Evolutionary conservation across 2,888 invertebrate species (phyloP), one percentile per base, ranked within the genome.

Genomic region (Machimus atricapillus): DNA sequence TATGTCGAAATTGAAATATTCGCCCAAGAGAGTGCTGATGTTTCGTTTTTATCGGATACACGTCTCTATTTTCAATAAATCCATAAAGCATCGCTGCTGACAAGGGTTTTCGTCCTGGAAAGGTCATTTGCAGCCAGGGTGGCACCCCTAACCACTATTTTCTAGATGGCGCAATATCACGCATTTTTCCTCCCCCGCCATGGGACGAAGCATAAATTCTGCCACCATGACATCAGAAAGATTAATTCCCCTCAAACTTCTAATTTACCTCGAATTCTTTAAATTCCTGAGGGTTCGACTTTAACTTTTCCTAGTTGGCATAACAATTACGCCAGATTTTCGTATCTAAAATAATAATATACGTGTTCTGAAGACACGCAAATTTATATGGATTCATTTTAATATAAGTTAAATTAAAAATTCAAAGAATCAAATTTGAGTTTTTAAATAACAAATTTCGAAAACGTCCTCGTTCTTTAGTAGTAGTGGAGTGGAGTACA

Each of bases 51-150:
- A 85, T 85, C 85, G 43, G 85, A 85, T 85, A 46, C 85, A 85
- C 74, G 85, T 85, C 85, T 74, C 74, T 85, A 85, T 85, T 85
- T 85, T 85, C 85, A 73, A 85, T 85, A 85, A 85, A 85, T 85
- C 85, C 74, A 85, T 85, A 85, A 85, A 82, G 66, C 58, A 66
- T 74, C 23, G 46, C 34, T 85, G 85, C 85, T 85, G 85, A 85
- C 85, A 85, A 46, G 85, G 74, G 85, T 85, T 74, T 81, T 58
- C 66, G 66, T 37, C 12, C 40, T 27, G 31, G 40, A 58, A 37
- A 58, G 58, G 82, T 58, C 66, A 58, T 58, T 82, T 66, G 19
- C 23, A 27, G 82, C 23, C n/a, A 16, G n/a, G 52, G 52, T 16
- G n/a, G 46, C 46, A 52, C 2, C n/a, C 12, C 12, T 40, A 2